Evolutionary conservation across 2,888 invertebrate species (phyloP), one percentile per base, ranked within the genome.

Genomic region (Lasioglossum morio): DNA sequence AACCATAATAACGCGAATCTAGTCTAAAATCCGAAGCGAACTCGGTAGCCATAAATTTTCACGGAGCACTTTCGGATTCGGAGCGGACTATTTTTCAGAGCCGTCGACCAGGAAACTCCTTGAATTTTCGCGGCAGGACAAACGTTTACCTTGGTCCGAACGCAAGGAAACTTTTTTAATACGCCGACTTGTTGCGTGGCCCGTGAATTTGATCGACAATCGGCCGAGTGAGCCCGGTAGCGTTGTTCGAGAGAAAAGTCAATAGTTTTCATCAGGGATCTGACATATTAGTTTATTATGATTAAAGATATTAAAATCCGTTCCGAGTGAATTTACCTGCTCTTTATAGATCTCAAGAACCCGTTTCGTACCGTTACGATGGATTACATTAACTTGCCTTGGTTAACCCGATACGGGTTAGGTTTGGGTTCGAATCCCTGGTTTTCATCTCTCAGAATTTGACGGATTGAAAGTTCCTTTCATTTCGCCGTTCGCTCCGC

Each of bases 381-480:
- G 43, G 43, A 43, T 12, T 43, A 14, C 43, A 43, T 43, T 12
- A 43, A 40, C 12, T 2, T 40, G 40, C 12, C 12, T 40, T 40
- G 12, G 40, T 40, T 40, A 40, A 43, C 12, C 43, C 43, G 43
- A 43, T 43, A 12, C 12, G 3, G 43, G 12, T 40, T 43, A 14
- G 43, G 12, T 43, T 43, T 14, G 43, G 43, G 12, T 43, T 43
- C 12, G 43, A 43, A 43, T 43, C 4, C 43, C 43, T 14, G 12
- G 3, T 43, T 43, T 43, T 85, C 86, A 82, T 86, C 74, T 57
- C 72, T 76, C 72, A 77, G 37, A 77, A 60, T 81, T 79, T 85
- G 86, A 86, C 79, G 81, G 85, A 85, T 87, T 48, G 85, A 72
- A 79, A 66, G 85, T 81, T 79, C 78, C 78, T 81, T 81, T 81